Conservation (phyloP, 2,797 vertebrate species). For the Sebastolobus altivelis region DNA sequence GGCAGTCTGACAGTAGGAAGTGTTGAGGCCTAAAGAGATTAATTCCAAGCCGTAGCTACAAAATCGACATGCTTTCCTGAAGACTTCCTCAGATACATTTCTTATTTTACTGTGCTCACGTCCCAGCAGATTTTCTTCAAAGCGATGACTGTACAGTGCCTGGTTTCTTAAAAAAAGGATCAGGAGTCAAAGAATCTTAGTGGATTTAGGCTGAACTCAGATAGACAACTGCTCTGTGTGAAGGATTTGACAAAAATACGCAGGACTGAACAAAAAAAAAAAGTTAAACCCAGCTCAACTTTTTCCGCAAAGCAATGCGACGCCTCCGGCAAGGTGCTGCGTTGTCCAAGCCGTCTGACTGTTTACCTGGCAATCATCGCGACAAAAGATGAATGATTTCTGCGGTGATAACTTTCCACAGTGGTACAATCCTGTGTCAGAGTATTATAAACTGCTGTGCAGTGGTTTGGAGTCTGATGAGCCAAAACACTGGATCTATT, state of each 20-base stretch:
- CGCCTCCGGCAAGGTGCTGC: not conserved
- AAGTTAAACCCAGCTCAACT: not conserved
- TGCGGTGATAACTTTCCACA: not conserved
- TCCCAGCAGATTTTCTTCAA: constrained; percentile 25
- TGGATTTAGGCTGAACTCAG: not conserved
- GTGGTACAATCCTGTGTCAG: not conserved
- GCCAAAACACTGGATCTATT: constrained; percentile 15
- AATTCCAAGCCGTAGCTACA: constrained; percentile 56
- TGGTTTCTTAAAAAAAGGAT: not conserved
- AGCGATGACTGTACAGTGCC: not conserved
- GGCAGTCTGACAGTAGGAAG: constrained; percentile 77
- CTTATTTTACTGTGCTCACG: constrained; percentile 28
- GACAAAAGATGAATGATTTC: not conserved
- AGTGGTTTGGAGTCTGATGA: constrained; percentile 7
- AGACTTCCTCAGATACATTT: constrained; percentile 64
- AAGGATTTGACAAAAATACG: not conserved
- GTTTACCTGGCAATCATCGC: not conserved
- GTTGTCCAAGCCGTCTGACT: not conserved
- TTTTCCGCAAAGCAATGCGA: not conserved
- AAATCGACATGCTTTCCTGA: constrained; percentile 47
- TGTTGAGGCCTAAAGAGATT: constrained; percentile 66
- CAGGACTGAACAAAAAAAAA: not conserved
- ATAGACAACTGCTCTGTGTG: constrained; percentile 1
- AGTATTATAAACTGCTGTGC: not conserved
- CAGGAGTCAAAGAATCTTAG: not conserved